Evolutionary conservation across 2,113 vertebrate genomes (phyloP), one percentile per base, ranked within the genome.

Genomic region (Oncorhynchus nerka): DNA sequence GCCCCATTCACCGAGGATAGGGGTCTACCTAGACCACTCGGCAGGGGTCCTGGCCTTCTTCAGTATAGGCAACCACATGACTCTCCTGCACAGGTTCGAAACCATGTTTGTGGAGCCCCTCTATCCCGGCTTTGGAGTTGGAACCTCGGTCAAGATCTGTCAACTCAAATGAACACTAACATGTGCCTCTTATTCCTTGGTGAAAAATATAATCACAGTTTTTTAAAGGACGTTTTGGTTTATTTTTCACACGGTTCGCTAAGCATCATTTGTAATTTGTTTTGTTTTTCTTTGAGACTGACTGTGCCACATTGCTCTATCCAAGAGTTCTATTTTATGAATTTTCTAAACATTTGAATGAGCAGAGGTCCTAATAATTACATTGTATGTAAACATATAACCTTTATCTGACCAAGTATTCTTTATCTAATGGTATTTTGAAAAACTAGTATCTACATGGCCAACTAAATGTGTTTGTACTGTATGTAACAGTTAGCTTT

Each of bases 121-220:
- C 11, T 93, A 91, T 70, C 96, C 97, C 0, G 93, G 97, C 24
- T 99, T 99, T 30, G 98, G 97, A 88, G 95, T 99, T 20, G 96
- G 94, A 73, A 94, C 94, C 7, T 94, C 93, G 0, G 92, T 94
- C 70, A 94, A 92, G 81, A 94, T 94, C 80, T 94, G 94, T 77
- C 91, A 92, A 67, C 24, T 94, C 45, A 94, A 93, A 84, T 94
- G 80, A 93, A 81, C 67, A 28, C 32, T 49, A 0, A 70, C 16
- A 26, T 71, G 19, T 78, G 73, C 68, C 62, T 62, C 34, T 65
- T 62, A 39, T 39, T 57, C 55, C 20, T 6, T 57, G 20, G 20
- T 57, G 55, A 57, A 57, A 57, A 57, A 57, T 16, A 20, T 55
- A 6, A 8, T 62, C 4, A 22, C 49, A 4, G 1, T 16, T 55